Conservation (phyloP, 2,888 invertebrate species). For the Stomorhina lunata region DNA sequence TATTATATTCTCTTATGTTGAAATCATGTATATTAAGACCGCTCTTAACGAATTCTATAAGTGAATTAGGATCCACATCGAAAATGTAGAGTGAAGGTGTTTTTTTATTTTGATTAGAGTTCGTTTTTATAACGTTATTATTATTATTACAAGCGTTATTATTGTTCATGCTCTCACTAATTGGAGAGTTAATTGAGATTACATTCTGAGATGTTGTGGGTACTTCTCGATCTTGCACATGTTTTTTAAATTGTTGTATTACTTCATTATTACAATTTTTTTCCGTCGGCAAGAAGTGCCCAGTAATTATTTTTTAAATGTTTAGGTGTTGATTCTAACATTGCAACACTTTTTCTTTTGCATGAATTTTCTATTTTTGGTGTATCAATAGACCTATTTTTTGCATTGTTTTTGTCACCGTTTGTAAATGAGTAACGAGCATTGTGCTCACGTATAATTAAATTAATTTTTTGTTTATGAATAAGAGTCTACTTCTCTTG, state of each 20-base stretch:
- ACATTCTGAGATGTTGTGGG: constrained; percentile 9
- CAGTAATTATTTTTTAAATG: constrained; percentile 23
- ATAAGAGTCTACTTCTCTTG: constrained; percentile 7
- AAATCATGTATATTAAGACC: not conserved
- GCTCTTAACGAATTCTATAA: constrained; percentile 16
- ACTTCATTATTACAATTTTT: constrained; percentile 8
- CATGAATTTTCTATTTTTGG: not conserved
- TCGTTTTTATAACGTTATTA: not conserved
- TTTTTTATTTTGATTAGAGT: constrained; percentile 14
- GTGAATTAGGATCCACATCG: constrained; percentile 14
- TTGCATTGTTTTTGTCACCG: not conserved
- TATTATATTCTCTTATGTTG: constrained; percentile 19
- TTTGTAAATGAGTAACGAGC: not conserved
- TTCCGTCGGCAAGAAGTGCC: constrained; percentile 1
- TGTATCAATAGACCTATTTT: not conserved
- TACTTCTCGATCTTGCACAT: constrained; percentile 1
- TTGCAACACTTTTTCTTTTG: constrained; percentile 4
- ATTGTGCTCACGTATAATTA: too few relatives aligned
- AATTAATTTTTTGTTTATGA: not conserved
- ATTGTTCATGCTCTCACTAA: not conserved
- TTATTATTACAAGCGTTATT: not conserved
- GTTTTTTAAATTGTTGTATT: constrained; percentile 24
- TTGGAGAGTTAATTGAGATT: not conserved
- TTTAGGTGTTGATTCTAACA: not conserved
- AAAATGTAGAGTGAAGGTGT: constrained; percentile 5